Evolutionary conservation across 2,113 vertebrate species (phyloP), one percentile per base, ranked within the genome.

Genomic region (Proteles cristata): DNA sequence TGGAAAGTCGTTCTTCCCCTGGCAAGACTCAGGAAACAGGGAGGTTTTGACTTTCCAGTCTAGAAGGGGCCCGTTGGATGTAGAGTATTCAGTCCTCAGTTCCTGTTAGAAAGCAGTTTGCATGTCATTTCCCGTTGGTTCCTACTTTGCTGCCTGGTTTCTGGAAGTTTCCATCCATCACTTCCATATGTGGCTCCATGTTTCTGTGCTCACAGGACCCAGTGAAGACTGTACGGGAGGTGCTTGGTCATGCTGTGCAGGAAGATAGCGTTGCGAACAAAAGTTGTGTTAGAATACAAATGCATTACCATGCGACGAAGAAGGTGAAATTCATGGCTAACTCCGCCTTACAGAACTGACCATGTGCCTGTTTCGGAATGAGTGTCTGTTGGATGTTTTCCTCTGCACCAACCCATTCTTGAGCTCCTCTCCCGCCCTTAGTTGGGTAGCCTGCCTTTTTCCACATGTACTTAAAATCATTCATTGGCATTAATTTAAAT

Each of bases 371-470:
- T 16, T 25, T 26, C 8, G 48, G 19, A 25, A 39, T 39, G 39
- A 11, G 33, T 68, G 68, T 17, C 76, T 31, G 0, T 31, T 5
- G 1, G 14, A 1, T 1, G 17, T 25, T 15, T 63, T 14, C 12
- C 8, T 50, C 17, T 0, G 10, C 25, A 25, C 10, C 21, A 11
- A n/a, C 45, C 2, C 2, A 5, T 7, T 1, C 11, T 84, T 11
- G 26, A 35, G 14, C 3, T 11, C 25, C 0, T 12, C 14, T 8
- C 80, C 25, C 31, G 0, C 26, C 33, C 45, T 80, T 39, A 28
- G 7, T 66, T 28, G 17, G 39, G 31, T 1, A 25, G 31, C 21
- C 48, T 19, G 35, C 53, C 69, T 69, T 91, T 77, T 77, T 53
- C 19, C 45, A 69, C 25, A 1, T 10, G 17, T 14, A 12, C n/a